Conservation (phyloP, 2,113 vertebrate species). For the Nycticebus coucang region DNA sequence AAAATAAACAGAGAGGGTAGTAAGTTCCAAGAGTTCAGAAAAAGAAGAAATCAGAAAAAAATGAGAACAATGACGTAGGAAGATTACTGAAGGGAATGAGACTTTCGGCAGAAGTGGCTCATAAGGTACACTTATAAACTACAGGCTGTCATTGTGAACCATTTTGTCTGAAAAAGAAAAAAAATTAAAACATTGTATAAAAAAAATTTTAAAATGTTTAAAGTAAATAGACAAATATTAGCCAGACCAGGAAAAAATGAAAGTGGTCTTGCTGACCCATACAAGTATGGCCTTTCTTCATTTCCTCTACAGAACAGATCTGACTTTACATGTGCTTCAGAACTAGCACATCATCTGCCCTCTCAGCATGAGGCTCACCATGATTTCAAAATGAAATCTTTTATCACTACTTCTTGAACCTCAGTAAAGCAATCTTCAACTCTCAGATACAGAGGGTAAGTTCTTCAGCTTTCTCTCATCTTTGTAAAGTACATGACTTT, state of each 20-base stretch:
- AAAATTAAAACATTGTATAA: too few relatives aligned
- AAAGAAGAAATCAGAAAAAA: neutral
- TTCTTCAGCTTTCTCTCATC: neutral
- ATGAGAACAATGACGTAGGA: neutral
- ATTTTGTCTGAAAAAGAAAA: too few relatives aligned
- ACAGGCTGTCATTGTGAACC: neutral
- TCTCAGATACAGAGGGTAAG: neutral
- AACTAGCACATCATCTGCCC: neutral
- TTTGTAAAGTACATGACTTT: neutral
- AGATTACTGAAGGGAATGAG: neutral
- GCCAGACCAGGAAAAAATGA: neutral
- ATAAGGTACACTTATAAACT: neutral
- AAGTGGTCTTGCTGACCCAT: neutral
- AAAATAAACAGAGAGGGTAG: neutral
- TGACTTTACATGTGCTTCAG: neutral
- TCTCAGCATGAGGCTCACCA: neutral
- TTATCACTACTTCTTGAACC: neutral
- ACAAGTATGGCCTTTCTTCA: neutral
- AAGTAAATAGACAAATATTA: too few relatives aligned
- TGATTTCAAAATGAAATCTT: constrained; percentile 16
- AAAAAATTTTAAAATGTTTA: too few relatives aligned
- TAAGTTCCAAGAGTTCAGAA: neutral
- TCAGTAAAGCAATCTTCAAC: constrained; percentile 26
- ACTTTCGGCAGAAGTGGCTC: neutral
- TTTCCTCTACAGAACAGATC: neutral